Evolutionary conservation across 2,888 invertebrate genomes (phyloP).

Genomic region (Leucophora obtusa): DNA sequence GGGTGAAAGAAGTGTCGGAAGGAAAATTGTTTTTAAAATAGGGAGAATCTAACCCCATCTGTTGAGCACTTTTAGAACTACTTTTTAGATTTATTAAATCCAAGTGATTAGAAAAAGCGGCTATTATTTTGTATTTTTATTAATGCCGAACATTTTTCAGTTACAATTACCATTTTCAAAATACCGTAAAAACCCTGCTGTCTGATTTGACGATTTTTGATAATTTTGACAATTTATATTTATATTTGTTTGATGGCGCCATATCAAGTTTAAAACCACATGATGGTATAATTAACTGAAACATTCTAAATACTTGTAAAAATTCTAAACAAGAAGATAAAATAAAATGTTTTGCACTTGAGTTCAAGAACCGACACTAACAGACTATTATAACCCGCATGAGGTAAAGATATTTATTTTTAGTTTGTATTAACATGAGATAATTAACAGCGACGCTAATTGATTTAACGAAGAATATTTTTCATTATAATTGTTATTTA

Average conservation of each 20-base stretch:
- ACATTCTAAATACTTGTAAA: conserved; percentile 11
- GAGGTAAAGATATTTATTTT: conserved; percentile 51
- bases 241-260: not conserved
- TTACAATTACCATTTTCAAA: too few species aligned
- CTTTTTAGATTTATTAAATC: too few species aligned
- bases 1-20: too few species aligned
- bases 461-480: conserved; percentile 42
- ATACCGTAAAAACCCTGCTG: too few species aligned
- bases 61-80: too few species aligned
- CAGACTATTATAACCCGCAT: conserved; percentile 46
- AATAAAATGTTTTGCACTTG: conserved; percentile 31
- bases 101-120: too few species aligned
- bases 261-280: not conserved
- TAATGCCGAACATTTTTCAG: too few species aligned
- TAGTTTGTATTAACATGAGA: conserved; percentile 23
- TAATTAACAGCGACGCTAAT: conserved; percentile 55
- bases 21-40: too few species aligned
- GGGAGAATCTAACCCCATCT: too few species aligned
- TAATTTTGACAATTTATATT: not conserved
- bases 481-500: conserved; percentile 6
- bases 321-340: not conserved
- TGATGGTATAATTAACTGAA: conserved; percentile 32
- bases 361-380: conserved; percentile 47
- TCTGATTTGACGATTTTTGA: too few species aligned
- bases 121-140: too few species aligned